A percentile compares a stretch with the other conserved stretches of the same genome.
phyloP scores from a whole-genome alignment of 2,888 invertebrate genomes.

The Dyspetes luteomarginatus region DNA sequence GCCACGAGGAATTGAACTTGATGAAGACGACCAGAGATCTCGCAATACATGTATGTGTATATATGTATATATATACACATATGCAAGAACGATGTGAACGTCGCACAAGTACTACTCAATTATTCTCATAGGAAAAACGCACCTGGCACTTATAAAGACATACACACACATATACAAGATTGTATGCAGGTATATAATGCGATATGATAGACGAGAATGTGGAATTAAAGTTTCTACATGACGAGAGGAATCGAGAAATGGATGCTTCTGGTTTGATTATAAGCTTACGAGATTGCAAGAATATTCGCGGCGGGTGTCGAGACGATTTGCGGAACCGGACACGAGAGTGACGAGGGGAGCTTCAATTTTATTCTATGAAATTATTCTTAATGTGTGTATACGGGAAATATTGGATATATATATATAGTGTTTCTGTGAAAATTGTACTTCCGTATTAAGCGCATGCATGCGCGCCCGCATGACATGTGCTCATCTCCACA shows the following conservation, averaged over 20 bases:
- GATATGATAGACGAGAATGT: constrained; percentile 10
- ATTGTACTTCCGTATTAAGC: constrained; percentile 60
- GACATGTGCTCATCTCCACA: constrained; percentile 50
- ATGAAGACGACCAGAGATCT: constrained; percentile 48
- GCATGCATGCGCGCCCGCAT: constrained; percentile 44
- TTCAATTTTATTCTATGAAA: constrained; percentile 34
- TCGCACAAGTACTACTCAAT: constrained; percentile 50
- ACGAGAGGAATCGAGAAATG: neutral
- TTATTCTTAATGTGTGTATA: constrained; percentile 13
- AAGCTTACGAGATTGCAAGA: neutral
- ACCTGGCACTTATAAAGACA: constrained; percentile 43
- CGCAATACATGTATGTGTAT: neutral
- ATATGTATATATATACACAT: too few species aligned
- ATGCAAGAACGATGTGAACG: constrained; percentile 29
- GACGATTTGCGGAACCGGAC: constrained; percentile 38
- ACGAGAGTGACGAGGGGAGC: constrained; percentile 42
- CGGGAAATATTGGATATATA: neutral
- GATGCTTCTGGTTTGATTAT: neutral
- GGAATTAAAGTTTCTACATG: constrained; percentile 48
- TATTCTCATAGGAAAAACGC: constrained; percentile 54
- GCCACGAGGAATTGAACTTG: constrained; percentile 44
- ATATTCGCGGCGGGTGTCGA: constrained; percentile 24
- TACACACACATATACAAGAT: neutral
- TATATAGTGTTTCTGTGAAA: constrained; percentile 10
- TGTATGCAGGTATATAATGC: neutral